These are phyloP conservation scores for Lepidurus arcticus DNA, from an alignment of 1,140 invertebrate genomes.

Conservation along the genomic window DNA sequence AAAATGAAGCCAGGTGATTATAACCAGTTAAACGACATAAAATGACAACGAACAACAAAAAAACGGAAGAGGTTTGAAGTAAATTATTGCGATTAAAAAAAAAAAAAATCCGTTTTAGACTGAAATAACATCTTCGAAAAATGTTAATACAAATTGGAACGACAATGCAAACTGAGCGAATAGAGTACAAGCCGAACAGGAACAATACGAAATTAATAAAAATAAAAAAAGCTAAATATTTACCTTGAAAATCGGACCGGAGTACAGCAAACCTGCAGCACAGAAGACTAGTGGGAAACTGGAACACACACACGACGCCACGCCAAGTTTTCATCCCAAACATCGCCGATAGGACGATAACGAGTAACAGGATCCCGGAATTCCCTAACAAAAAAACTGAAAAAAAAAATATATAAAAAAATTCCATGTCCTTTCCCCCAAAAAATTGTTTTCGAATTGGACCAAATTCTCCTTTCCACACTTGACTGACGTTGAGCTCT, in stretches of 20 bases:
- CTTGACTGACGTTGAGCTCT: background rate
- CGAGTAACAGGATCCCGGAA: background rate
- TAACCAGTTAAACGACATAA: too few species aligned
- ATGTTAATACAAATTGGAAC: too few species aligned
- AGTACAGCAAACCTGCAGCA: background rate
- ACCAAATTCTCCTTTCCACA: background rate
- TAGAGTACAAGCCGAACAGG: background rate
- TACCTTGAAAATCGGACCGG: background rate
- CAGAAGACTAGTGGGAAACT: conserved; percentile 4
- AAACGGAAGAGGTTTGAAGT: too few species aligned
- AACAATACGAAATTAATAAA: background rate
- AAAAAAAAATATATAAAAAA: background rate
- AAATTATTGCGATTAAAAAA: too few species aligned
- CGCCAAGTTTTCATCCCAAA: conserved; percentile 1
- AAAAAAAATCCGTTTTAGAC: too few species aligned
- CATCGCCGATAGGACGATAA: conserved; percentile 1
- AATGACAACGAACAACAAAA: too few species aligned
- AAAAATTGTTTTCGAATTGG: background rate
- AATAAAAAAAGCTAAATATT: background rate
- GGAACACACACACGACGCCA: background rate
- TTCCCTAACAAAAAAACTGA: too few species aligned
- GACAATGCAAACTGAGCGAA: too few species aligned
- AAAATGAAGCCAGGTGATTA: too few species aligned
- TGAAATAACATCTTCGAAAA: too few species aligned
- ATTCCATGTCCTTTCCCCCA: background rate